Conservation (phyloP, 1,140 invertebrate species). For the Vollenhovia emeryi region DNA sequence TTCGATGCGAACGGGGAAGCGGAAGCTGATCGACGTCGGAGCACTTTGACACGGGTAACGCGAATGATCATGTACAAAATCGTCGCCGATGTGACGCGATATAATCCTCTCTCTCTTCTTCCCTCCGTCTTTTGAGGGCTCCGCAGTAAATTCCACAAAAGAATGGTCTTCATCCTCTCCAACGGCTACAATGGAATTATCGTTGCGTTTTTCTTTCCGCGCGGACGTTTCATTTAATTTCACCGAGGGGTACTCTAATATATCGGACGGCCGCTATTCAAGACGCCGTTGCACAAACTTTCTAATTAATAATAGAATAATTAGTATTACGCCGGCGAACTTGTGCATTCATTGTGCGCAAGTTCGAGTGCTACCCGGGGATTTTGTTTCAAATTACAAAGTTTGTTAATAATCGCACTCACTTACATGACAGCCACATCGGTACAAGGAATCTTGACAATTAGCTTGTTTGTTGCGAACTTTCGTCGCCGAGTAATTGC, state of each 20-base stretch:
- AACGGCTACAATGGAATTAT: conserved; percentile 14
- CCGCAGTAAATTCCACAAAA: conserved; percentile 30
- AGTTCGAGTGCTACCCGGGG: neutral
- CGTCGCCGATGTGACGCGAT: neutral
- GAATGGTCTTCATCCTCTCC: conserved; percentile 6
- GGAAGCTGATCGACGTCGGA: neutral
- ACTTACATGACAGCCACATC: conserved; percentile 4
- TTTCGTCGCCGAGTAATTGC: conserved; percentile 18
- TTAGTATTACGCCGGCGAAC: conserved; percentile 3
- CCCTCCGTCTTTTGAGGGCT: neutral
- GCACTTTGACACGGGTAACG: neutral
- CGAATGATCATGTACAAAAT: neutral
- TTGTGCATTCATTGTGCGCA: neutral
- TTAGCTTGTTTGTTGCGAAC: conserved; percentile 47
- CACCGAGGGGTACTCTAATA: neutral
- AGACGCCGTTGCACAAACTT: conserved; percentile 22
- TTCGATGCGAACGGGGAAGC: neutral
- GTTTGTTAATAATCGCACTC: conserved; percentile 46
- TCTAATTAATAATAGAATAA: conserved; percentile 56
- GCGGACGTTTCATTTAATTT: conserved; percentile 38
- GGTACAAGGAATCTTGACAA: conserved; percentile 25
- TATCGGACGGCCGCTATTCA: conserved; percentile 11
- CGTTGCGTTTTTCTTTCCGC: conserved; percentile 26
- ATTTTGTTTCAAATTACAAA: conserved; percentile 45
- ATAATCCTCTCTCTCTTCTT: neutral